Conservation (phyloP, 2,113 vertebrate genomes). For the Brachyhypopomus occidentalis region DNA sequence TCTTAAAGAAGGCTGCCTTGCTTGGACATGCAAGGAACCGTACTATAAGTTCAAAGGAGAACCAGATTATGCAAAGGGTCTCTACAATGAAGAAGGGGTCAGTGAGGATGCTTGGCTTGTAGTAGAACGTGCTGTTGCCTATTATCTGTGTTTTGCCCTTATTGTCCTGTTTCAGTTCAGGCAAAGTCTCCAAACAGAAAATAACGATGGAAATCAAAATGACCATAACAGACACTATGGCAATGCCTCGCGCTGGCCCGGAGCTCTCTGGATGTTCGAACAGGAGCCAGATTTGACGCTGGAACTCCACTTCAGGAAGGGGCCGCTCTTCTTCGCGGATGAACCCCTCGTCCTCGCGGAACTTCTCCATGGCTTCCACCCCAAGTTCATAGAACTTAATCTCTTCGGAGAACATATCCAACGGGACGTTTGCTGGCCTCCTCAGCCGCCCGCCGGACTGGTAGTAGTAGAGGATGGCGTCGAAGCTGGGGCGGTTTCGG, state of each 20-base stretch:
- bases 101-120: slow-evolving; percentile 90
- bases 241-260: slow-evolving; percentile 90
- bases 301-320: slow-evolving; percentile 91
- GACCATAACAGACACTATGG: slow-evolving; percentile 97
- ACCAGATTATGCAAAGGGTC: slow-evolving; percentile 98
- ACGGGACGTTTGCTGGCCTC: slow-evolving; percentile 92
- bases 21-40: slow-evolving; percentile 96
- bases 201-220: slow-evolving; percentile 99
- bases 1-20: slow-evolving; percentile 98
- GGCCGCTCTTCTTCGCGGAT: slow-evolving; percentile 95
- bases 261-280: slow-evolving; percentile 98
- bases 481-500: slow-evolving; percentile 79
- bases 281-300: slow-evolving; percentile 96
- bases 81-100: slow-evolving; percentile 98
- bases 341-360: slow-evolving; percentile 97
- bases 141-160: slow-evolving; percentile 67
- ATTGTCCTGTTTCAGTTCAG: slow-evolving; percentile 89
- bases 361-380: slow-evolving; percentile 97
- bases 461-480: slow-evolving; percentile 88
- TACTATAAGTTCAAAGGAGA: slow-evolving; percentile 96
- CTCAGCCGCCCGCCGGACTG: slow-evolving; percentile 93
- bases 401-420: slow-evolving; percentile 99
- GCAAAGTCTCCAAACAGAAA: slow-evolving; percentile 97
- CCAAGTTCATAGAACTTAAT: slow-evolving; percentile 98
- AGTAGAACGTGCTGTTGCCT: slow-evolving; percentile 85